Evolutionary conservation across 2,113 vertebrate genomes (phyloP), one percentile per base, ranked within the genome.

Genomic region (Chionomys nivalis): DNA sequence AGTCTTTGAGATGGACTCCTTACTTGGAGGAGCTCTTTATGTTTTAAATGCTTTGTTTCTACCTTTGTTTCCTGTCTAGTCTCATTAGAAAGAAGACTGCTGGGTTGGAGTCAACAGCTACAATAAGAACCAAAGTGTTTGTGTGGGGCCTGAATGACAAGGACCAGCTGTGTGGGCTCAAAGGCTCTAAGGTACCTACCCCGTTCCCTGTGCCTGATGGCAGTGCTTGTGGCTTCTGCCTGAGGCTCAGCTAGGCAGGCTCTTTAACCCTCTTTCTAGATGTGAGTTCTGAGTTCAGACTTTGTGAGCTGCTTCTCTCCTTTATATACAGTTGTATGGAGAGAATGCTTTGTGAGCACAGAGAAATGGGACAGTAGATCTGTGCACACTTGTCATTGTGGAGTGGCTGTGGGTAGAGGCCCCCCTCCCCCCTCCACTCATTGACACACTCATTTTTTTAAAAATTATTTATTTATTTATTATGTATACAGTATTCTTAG

Each of bases 131-230:
- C 96, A 99, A 99, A 98, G 99, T 99, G 93, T 99, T 99, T 95
- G 99, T 99, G 21, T 99, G 99, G 99, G 99, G 99, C 0, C 98
- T 99, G 95, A 99, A 99, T 95, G 99, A 99, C 98, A 99, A 99
- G 97, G 99, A 99, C 98, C 99, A 99, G 6, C 97, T 99, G 95
- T 99, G 99, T 86, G 99, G 99, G 77, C 99, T 99, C 17, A 99
- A 99, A 97, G 99, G 99, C 49, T 99, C 99, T 2, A 99, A 99
- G 99, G 99, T 99, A 2, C 3, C 49, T 70, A 2, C 33, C 65
- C 31, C 8, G 12, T 72, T 26, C 33, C 52, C 33, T 3, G 19
- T 12, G n/a, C 6, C 10, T 13, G 2, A 55, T 55, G 21, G 13
- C 8, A 5, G 23, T 24, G 10, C 42, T 73, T 81, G 33, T 12